Evolutionary conservation across 2,797 vertebrate species (phyloP), one percentile per base, ranked within the genome.

Genomic region (Carcharodon carcharias): DNA sequence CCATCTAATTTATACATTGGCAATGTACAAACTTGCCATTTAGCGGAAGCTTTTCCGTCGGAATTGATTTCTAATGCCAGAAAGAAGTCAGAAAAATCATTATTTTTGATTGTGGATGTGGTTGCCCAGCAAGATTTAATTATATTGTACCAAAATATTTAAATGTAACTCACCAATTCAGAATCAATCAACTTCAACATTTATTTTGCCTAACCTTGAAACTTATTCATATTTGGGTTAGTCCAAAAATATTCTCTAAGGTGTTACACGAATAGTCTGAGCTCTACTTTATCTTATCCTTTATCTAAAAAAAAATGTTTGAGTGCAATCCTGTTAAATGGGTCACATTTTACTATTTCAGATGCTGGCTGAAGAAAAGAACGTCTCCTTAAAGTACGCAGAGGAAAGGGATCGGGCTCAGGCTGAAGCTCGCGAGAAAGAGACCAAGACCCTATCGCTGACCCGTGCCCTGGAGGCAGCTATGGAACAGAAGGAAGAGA

Each of bases 321-420:
- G 11, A 93, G n/a, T 91, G 58, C 56, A 63, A 40, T 91, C 58
- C 35, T 93, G n/a, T 93, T 93, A 93, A 93, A 40, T 93, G n/a
- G 91, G 91, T 93, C 91, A 93, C 40, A 26, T 63, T 65, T 61
- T 91, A 58, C 87, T 94, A 45, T 73, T 96, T 82, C 96, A 99
- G 99, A 98, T 99, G 96, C 97, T 99, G 97, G 99, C 99, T 0
- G 99, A 99, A 97, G 99, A 99, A 98, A 99, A 99, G 97, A 98
- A 97, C 96, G 98, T 99, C 97, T 99, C 99, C 0, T 97, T 98
- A 35, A 99, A 99, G 96, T 99, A 99, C 0, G 99, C 99, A 0
- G 99, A 99, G 97, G 99, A 99, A 95, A 98, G 99, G 0, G 99
- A 99, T 97, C 98, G 98, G 0, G 99, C 99, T 0, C 99, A 99